Evolutionary conservation across 2,113 vertebrate genomes (phyloP), one percentile per base, ranked within the genome.

Genomic region (Bubo blakistoni): DNA sequence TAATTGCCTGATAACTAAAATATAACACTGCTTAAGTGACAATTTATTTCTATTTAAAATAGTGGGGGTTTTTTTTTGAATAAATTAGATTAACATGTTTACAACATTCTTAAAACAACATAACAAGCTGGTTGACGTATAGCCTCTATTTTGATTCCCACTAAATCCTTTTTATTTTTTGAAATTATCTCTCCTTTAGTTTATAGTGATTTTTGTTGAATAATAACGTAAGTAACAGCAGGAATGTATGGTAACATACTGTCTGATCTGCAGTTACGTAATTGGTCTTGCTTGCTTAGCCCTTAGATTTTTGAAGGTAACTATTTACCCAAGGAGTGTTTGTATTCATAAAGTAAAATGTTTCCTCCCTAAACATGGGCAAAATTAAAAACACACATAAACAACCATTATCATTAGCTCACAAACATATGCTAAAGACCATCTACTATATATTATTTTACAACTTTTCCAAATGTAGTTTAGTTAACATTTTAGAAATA

Each of bases 401-500:
- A 98, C 98, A 98, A 98, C 98, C 99, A 99, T 99, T 98, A 98
- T 98, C 99, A 99, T 99, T 99, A 99, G 99, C 98, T 99, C 99
- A 99, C 99, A 98, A 98, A 99, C 99, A 99, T 99, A 99, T 98
- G 98, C 99, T 99, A 98, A 97, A 97, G 98, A 98, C 98, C 99
- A 99, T 99, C 98, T 96, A 98, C 98, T 98, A 98, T 98, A 99
- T 99, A 99, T 99, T 99, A 98, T 99, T 99, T 99, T 99, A 98
- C 98, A 99, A 98, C 98, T 98, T 99, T 97, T 98, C 98, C 96
- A 98, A 99, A 98, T 89, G 98, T 99, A 99, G 99, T 99, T 98
- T 99, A 99, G 99, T 98, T 98, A 98, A 99, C 99, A 99, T 99
- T 99, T 99, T 99, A 99, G 99, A 99, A 99, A 98, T 98, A 98